These are phyloP conservation scores for Neolamprologus devosi DNA, from an alignment of 2,113 vertebrate genomes.

Conservation along the genomic window DNA sequence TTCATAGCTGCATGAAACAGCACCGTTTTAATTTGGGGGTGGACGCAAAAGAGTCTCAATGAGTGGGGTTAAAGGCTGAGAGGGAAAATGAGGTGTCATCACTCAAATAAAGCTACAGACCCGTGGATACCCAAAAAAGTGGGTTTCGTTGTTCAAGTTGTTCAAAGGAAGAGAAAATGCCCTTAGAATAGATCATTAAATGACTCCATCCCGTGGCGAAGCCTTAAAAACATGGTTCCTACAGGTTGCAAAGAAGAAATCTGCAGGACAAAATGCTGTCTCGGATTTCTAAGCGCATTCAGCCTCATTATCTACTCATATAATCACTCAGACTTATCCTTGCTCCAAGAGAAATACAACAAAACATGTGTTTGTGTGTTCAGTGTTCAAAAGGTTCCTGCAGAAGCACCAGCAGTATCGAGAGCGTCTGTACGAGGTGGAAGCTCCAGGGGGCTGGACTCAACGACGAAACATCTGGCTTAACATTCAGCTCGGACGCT, in stretches of 20 bases:
- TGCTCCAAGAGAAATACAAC: neutral
- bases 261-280: neutral
- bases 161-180: neutral
- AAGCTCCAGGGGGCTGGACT: conserved; percentile 80
- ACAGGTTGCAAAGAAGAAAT: neutral
- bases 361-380: neutral
- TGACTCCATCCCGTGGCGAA: rapidly evolving
- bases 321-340: neutral
- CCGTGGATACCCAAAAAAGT: rapidly evolving
- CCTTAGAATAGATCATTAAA: neutral
- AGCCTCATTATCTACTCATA: neutral
- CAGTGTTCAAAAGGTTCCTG: conserved; percentile 84
- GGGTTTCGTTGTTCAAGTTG: neutral
- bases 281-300: neutral
- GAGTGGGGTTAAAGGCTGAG: neutral
- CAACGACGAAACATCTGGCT: conserved; percentile 88
- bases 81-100: neutral
- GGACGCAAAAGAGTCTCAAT: neutral
- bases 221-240: neutral
- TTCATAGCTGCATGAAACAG: neutral
- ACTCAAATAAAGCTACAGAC: neutral
- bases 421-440: conserved; percentile 83
- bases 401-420: conserved; percentile 58
- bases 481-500: conserved; percentile 70
- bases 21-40: neutral